A percentile compares a stretch with the other conserved stretches of the same genome.
Conservation (phyloP, 2,797 vertebrate species). For the Hydrocynus forskahlii region DNA sequence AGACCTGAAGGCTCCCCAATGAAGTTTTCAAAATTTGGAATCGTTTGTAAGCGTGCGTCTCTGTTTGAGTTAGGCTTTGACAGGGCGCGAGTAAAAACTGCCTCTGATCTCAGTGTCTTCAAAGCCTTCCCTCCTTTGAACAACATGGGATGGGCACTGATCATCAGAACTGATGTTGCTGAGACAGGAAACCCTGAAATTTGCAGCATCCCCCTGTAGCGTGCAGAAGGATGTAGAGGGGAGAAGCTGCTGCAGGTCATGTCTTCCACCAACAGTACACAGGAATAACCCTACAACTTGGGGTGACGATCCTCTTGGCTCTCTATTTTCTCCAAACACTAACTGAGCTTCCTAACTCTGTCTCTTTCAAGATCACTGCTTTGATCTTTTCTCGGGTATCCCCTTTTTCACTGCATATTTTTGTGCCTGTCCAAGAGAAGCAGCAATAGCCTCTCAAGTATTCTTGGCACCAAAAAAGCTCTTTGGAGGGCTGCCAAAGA, state of each 20-base stretch:
- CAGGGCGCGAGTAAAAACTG: constrained; percentile 40
- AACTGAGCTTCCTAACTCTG: not conserved
- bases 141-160: constrained; percentile 31
- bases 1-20: constrained; percentile 26
- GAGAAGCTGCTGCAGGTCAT: constrained; percentile 16
- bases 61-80: constrained; percentile 35
- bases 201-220: constrained; percentile 28
- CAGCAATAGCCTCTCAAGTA: not conserved
- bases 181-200: constrained; percentile 48
- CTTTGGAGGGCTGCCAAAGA: too few species aligned
- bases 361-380: not conserved
- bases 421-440: not conserved
- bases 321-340: constrained; percentile 6
- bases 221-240: constrained; percentile 28
- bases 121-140: constrained; percentile 53
- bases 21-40: constrained; percentile 52
- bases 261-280: constrained; percentile 28
- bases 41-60: constrained; percentile 7
- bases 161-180: constrained; percentile 50
- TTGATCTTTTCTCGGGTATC: not conserved
- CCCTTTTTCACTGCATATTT: not conserved
- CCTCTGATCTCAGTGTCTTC: constrained; percentile 47
- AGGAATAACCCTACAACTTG: constrained; percentile 24
- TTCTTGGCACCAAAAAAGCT: not conserved
- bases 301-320: constrained; percentile 17